phyloP scores from a whole-genome alignment of 2,888 invertebrate species.

The Drosophila maculinotata region DNA sequence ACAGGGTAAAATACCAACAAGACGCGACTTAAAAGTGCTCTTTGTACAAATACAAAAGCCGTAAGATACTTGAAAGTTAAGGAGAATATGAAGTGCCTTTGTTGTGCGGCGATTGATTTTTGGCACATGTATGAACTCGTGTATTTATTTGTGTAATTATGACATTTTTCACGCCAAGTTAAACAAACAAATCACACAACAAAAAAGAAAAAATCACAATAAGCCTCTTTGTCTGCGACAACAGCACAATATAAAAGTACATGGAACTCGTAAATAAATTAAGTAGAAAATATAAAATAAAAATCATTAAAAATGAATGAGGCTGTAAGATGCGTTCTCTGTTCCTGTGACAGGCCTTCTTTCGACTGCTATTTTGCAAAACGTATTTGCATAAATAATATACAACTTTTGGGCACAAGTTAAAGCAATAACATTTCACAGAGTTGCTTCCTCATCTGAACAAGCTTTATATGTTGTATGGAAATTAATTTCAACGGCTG shows the following conservation, averaged over 20 bases:
- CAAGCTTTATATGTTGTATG: constrained; percentile 9
- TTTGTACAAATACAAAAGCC: constrained; percentile 53
- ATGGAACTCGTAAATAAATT: constrained; percentile 53
- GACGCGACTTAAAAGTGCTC: constrained; percentile 29
- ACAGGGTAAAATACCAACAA: constrained; percentile 25
- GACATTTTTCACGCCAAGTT: constrained; percentile 71
- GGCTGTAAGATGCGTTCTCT: constrained; percentile 14
- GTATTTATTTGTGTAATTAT: constrained; percentile 74
- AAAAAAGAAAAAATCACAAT: constrained; percentile 51
- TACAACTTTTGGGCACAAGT: constrained; percentile 22
- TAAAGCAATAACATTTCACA: constrained; percentile 18
- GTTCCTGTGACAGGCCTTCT: constrained; percentile 62
- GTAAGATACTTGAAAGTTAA: constrained; percentile 45
- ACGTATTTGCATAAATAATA: constrained; percentile 1
- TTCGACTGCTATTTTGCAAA: constrained; percentile 20
- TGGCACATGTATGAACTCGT: constrained; percentile 27
- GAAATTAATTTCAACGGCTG: constrained; percentile 30
- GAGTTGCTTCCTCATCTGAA: constrained; percentile 48
- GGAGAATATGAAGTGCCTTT: constrained; percentile 63
- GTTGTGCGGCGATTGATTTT: constrained; percentile 46
- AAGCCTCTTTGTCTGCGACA: constrained; percentile 60
- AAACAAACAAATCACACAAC: constrained; percentile 56
- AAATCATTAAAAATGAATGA: constrained; percentile 31
- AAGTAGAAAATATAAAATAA: constrained; percentile 15
- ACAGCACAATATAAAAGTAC: constrained; percentile 24